Conservation (phyloP, 2,888 invertebrate genomes). For the Hanleya hanleyi region DNA sequence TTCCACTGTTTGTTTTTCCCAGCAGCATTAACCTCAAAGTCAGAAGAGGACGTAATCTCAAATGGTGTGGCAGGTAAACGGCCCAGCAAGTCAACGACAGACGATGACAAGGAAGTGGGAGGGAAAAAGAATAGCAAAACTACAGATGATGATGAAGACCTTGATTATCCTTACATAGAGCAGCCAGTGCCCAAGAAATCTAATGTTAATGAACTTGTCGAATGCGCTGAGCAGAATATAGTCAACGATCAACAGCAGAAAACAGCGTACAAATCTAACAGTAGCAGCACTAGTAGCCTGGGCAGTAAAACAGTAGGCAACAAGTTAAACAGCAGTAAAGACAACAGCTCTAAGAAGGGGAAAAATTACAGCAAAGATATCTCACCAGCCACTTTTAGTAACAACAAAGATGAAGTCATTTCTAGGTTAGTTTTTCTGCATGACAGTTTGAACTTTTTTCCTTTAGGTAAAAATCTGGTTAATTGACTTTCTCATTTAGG, state of each 20-base stretch:
- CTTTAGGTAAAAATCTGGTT: not conserved
- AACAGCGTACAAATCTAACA: conserved; percentile 45
- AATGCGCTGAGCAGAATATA: conserved; percentile 58
- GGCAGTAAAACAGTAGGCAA: conserved; percentile 48
- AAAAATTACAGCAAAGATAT: conserved; percentile 63
- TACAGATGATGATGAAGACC: conserved; percentile 37
- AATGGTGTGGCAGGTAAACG: conserved; percentile 67
- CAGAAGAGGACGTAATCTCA: conserved; percentile 73
- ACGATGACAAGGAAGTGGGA: conserved; percentile 31
- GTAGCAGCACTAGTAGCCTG: not conserved
- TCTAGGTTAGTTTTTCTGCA: conserved; percentile 49
- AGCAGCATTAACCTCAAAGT: conserved; percentile 70
- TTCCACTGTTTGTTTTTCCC: too few relatives aligned
- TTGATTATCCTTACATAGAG: conserved; percentile 28
- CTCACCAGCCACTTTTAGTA: conserved; percentile 59
- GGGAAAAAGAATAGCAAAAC: conserved; percentile 37
- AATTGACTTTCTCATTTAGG: too few relatives aligned
- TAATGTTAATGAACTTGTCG: conserved; percentile 67
- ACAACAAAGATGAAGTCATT: conserved; percentile 70
- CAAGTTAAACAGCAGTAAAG: conserved; percentile 65
- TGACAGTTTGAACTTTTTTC: not conserved
- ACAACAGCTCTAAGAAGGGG: conserved; percentile 58
- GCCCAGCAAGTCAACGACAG: conserved; percentile 39
- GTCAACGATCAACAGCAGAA: conserved; percentile 64
- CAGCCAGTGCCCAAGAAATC: conserved; percentile 49